These are phyloP conservation scores for Papilio machaon DNA, from an alignment of 1,140 invertebrate genomes.

Conservation along the genomic window DNA sequence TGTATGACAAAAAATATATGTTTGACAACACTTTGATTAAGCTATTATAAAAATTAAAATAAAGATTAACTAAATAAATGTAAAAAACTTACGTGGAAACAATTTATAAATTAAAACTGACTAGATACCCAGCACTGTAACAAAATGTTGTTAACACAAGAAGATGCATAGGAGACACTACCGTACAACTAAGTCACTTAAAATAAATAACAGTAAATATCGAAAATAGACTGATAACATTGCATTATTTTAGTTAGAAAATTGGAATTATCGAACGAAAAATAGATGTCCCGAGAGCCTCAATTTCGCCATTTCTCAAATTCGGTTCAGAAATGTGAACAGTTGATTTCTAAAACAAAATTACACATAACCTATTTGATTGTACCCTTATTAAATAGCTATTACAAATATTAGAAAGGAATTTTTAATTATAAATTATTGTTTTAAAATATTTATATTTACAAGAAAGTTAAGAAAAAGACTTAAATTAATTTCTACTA, in stretches of 20 bases:
- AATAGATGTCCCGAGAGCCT: slow-evolving; percentile 64
- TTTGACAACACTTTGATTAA: not conserved
- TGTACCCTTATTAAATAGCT: not conserved
- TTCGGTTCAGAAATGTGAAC: slow-evolving; percentile 56
- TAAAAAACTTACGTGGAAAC: slow-evolving; percentile 55
- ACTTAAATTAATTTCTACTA: not conserved
- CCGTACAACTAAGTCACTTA: slow-evolving; percentile 48
- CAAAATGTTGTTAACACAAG: slow-evolving; percentile 60
- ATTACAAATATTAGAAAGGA: not conserved
- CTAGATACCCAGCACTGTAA: slow-evolving; percentile 54
- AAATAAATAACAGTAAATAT: slow-evolving; percentile 51
- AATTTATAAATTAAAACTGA: slow-evolving; percentile 59
- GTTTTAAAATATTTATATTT: not conserved
- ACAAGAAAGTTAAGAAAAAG: not conserved
- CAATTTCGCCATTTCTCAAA: slow-evolving; percentile 78
- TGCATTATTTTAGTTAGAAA: slow-evolving; percentile 65
- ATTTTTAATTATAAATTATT: not conserved
- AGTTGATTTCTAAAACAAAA: not conserved
- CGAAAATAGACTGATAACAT: slow-evolving; percentile 52
- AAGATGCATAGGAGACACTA: slow-evolving; percentile 58
- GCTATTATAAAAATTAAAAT: not conserved
- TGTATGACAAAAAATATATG: slow-evolving; percentile 27
- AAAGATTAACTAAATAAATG: slow-evolving; percentile 32
- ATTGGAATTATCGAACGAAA: slow-evolving; percentile 61
- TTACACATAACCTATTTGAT: not conserved